Evolutionary conservation across 2,113 vertebrate genomes (phyloP).

Genomic region (Cyprinus carpio): DNA sequence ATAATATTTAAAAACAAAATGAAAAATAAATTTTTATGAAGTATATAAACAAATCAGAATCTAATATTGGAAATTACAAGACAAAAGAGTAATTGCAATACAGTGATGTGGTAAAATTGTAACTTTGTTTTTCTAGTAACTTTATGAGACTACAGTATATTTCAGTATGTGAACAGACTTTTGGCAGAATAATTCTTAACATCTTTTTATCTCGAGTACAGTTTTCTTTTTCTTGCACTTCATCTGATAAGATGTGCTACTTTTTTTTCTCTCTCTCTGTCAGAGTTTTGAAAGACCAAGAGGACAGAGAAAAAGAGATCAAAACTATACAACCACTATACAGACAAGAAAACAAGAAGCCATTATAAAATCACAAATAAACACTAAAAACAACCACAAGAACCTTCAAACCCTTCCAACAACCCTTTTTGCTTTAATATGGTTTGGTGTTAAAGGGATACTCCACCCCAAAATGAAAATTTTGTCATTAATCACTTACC

Average conservation of each 20-base stretch:
- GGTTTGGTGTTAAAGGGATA: conserved; percentile 4
- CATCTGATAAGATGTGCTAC: not conserved
- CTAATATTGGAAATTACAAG: not conserved
- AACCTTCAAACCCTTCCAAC: no score
- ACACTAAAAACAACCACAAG: conserved; percentile 22
- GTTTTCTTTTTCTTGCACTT: not conserved
- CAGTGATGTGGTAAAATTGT: not conserved
- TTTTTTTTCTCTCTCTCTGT: not conserved
- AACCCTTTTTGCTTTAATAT: not conserved
- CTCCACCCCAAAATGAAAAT: no score
- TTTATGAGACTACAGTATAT: conserved; percentile 49
- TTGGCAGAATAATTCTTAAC: not conserved
- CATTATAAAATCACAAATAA: conserved; percentile 54
- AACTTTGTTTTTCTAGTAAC: conserved; percentile 3
- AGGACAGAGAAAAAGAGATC: conserved; percentile 85
- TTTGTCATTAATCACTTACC: no score
- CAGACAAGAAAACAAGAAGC: conserved; percentile 73
- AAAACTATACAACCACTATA: conserved; percentile 77
- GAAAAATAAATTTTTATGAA: no score
- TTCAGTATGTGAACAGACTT: not conserved
- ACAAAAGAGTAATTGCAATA: not conserved
- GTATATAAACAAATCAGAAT: not conserved
- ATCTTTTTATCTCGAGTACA: not conserved
- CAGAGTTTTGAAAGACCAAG: conserved; percentile 86
- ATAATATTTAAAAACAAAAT: no score